These are phyloP conservation scores for Ditula angustiorana DNA, from an alignment of 2,888 invertebrate genomes.

Conservation along the genomic window DNA sequence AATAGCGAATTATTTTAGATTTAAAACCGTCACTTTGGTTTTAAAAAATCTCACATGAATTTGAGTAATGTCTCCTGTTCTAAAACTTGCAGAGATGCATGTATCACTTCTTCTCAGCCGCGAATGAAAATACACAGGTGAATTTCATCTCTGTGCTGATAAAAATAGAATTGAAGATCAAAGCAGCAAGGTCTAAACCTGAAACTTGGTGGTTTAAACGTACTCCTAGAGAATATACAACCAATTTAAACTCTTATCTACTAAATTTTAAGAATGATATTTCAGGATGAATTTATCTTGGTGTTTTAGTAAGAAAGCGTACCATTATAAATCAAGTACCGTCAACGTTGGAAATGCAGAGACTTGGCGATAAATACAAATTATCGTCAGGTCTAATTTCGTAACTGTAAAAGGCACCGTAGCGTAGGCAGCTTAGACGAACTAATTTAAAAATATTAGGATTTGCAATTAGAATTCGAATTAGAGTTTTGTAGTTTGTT, in stretches of 20 bases:
- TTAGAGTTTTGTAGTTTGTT: too few species aligned
- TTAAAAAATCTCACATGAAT: conserved; percentile 7
- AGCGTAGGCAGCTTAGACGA: too few species aligned
- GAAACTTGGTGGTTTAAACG: conserved; percentile 8
- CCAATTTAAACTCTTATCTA: conserved; percentile 26
- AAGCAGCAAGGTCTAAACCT: background rate
- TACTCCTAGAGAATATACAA: conserved; percentile 22
- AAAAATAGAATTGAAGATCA: background rate
- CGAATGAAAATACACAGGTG: background rate
- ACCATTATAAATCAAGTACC: conserved; percentile 24
- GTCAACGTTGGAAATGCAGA: conserved; percentile 14
- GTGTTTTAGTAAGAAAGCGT: conserved; percentile 7
- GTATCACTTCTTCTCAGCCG: conserved; percentile 5
- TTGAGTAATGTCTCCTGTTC: conserved; percentile 29
- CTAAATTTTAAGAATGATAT: conserved; percentile 24
- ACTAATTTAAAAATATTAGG: too few species aligned
- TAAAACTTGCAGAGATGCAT: conserved; percentile 26
- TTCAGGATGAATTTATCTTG: conserved; percentile 11
- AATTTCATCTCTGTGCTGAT: background rate
- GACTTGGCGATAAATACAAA: conserved; percentile 21
- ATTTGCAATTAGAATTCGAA: too few species aligned
- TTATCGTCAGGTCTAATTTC: conserved; percentile 14
- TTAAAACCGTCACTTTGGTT: background rate
- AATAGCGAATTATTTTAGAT: background rate
- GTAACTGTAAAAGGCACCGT: too few species aligned